Conservation (phyloP, 2,888 invertebrate genomes). For the Glyphotaelius pellucidus region DNA sequence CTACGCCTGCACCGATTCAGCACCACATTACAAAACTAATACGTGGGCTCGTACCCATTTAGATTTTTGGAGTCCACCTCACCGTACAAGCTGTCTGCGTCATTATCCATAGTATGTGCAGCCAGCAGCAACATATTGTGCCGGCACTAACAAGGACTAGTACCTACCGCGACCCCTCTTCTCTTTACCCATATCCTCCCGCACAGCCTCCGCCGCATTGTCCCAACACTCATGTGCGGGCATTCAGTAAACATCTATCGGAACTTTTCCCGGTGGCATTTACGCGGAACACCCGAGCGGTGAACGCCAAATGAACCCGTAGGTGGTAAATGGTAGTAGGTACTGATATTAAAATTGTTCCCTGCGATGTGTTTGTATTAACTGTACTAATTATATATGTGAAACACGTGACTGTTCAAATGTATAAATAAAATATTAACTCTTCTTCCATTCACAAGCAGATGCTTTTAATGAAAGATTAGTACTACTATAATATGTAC, state of each 20-base stretch:
- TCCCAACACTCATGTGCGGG: constrained; percentile 26
- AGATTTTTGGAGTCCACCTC: not conserved
- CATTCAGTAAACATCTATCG: constrained; percentile 29
- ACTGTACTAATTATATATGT: too few relatives aligned
- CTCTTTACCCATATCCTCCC: not conserved
- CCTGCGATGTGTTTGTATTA: too few relatives aligned
- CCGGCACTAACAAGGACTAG: not conserved
- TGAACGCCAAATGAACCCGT: not conserved
- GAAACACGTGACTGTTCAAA: too few relatives aligned
- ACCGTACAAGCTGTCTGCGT: not conserved
- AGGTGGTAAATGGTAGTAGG: not conserved
- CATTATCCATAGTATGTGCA: not conserved
- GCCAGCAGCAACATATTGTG: not conserved
- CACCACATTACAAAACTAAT: too few relatives aligned
- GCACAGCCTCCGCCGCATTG: not conserved
- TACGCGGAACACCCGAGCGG: not conserved
- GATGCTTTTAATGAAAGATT: too few relatives aligned
- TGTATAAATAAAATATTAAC: too few relatives aligned
- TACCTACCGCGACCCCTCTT: not conserved
- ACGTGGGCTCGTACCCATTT: not conserved
- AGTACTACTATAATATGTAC: too few relatives aligned
- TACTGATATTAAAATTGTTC: not conserved
- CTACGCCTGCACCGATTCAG: too few relatives aligned
- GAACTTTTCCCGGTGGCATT: constrained; percentile 14
- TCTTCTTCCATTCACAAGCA: too few relatives aligned